Evolutionary conservation across 2,888 invertebrate species (phyloP), one percentile per base, ranked within the genome.

Genomic region (Aspidapion aeneum): DNA sequence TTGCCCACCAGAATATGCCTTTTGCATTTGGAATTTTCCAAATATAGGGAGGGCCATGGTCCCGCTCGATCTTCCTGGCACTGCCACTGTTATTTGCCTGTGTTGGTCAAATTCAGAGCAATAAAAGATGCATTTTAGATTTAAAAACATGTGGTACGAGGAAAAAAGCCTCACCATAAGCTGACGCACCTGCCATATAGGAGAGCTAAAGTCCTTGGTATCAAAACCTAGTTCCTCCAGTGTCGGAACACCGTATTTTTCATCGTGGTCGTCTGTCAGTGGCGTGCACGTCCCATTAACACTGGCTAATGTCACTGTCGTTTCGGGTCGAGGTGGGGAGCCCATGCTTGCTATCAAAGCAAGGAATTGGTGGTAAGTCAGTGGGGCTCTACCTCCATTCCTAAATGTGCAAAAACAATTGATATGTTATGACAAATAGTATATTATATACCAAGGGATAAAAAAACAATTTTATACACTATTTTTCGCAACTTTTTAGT

Each of bases 291-390:
- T 87, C 1, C 85, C 84, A 21, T 72, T 67, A 50, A 74, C 58
- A 1, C 65, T 60, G 21, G 65, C 65, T 1, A 64, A 57, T 1
- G 73, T 76, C 16, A 78, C 74, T 0, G 77, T 70, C 17, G 72
- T 58, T 62, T 79, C 77, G 0, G 93, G 88, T 55, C 81, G 78
- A 48, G 87, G 85, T 12, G 94, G 94, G 18, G 89, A 83, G 2
- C 88, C 90, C 87, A 94, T 88, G 62, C 85, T 83, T 3, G 91
- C 87, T 17, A 94, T 85, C 65, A 93, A 82, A 18, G 88, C 89
- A 81, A 93, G 90, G 80, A 94, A 95, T 77, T 93, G 90, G 75
- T 93, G 91, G 77, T 94, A 94, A 0, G 94, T 95, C 61, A 94
- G 80, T 0, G 94, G 94, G 0, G 93, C 88, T 73, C 87, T 88